These are phyloP conservation scores for Drepanosiphum platanoidis DNA, from an alignment of 2,888 invertebrate species.

Conservation along the genomic window DNA sequence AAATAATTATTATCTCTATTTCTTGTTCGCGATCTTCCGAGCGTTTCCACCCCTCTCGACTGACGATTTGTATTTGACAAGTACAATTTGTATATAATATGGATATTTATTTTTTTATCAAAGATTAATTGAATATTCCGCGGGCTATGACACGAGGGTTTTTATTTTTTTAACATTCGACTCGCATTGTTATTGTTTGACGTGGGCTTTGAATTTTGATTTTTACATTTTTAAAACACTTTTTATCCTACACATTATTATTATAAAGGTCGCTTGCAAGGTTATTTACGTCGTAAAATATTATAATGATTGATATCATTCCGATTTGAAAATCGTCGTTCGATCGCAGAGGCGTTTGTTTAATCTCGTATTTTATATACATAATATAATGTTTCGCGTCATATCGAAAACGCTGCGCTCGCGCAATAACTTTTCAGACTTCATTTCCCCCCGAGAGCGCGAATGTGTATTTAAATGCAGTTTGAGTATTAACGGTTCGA, in stretches of 20 bases:
- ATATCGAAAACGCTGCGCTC: background rate
- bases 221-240: background rate
- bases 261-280: too few species aligned
- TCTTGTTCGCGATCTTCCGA: background rate
- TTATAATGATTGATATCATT: background rate
- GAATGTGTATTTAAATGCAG: background rate
- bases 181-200: background rate
- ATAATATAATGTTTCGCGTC: background rate
- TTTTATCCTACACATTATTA: background rate
- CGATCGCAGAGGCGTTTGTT: background rate
- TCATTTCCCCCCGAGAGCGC: background rate
- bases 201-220: background rate
- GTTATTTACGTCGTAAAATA: background rate
- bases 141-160: too few species aligned
- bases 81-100: background rate
- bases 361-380: too few species aligned
- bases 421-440: background rate
- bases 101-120: too few species aligned
- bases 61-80: background rate
- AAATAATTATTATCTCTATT: background rate
- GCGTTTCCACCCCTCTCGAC: background rate
- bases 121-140: constrained; percentile 1
- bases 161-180: background rate
- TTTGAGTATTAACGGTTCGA: background rate
- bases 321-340: background rate